Percentiles rank a stretch among this genome's conserved stretches.
These are phyloP conservation scores for Cerastis rubricosa DNA, from an alignment of 2,888 invertebrate genomes.

Conservation along the genomic window DNA sequence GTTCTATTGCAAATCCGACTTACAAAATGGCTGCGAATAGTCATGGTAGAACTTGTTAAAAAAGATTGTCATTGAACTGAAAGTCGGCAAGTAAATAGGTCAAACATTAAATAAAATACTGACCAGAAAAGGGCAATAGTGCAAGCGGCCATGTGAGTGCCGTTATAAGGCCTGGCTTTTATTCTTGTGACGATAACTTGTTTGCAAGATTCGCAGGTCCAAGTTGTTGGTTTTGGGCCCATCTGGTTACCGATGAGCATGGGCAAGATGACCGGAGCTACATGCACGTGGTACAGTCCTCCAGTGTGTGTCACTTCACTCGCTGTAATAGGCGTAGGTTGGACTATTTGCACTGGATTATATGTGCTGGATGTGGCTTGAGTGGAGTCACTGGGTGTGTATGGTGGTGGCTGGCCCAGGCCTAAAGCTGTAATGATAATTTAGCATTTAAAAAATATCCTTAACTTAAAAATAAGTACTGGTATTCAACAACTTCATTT, in stretches of 20 bases:
- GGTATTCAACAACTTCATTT: background rate
- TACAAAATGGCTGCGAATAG: background rate
- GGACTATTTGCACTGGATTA: background rate
- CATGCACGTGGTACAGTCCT: slow-evolving; percentile 17
- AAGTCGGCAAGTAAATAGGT: background rate
- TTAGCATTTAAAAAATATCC: background rate
- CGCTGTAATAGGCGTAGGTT: background rate
- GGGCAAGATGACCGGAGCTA: slow-evolving; percentile 13
- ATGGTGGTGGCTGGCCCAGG: slow-evolving; percentile 69
- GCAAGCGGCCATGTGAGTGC: slow-evolving; percentile 22
- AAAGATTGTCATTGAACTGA: background rate
- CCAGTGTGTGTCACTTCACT: slow-evolving; percentile 17
- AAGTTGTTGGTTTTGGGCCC: slow-evolving; percentile 17
- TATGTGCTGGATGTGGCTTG: background rate
- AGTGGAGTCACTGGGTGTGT: slow-evolving; percentile 23
- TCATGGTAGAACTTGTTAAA: background rate
- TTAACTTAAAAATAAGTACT: background rate
- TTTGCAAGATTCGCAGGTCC: slow-evolving; percentile 27
- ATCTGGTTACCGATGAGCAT: slow-evolving; percentile 35
- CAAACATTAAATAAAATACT: background rate
- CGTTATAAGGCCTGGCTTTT: slow-evolving; percentile 16
- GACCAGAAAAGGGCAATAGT: slow-evolving; percentile 19
- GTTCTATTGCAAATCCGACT: background rate
- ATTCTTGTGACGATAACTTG: slow-evolving; percentile 27
- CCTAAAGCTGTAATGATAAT: slow-evolving; percentile 45